A percentile compares a stretch with the other conserved stretches of the same genome.
These are phyloP conservation scores for Epinotia bilunana DNA, from an alignment of 2,888 invertebrate species.

Conservation along the genomic window DNA sequence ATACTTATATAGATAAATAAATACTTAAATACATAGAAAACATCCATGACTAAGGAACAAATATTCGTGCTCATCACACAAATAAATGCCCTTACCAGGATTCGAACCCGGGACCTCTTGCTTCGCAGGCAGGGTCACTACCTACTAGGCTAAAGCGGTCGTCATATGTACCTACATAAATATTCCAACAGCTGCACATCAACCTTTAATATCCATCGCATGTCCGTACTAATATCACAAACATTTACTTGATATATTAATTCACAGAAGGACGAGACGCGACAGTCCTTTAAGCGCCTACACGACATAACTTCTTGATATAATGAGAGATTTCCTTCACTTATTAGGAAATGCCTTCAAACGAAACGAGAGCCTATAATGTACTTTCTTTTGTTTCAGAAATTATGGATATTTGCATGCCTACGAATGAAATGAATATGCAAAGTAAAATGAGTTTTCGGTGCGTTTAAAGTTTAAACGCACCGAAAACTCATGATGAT, in stretches of 20 bases:
- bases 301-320: neutral
- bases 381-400: conserved; percentile 18
- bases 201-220: neutral
- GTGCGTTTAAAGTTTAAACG: no score
- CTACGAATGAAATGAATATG: neutral
- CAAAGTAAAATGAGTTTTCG: neutral
- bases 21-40: no score
- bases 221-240: neutral
- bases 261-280: neutral
- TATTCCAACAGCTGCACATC: neutral
- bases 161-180: neutral
- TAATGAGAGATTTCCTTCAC: neutral
- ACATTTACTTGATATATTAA: conserved; percentile 17
- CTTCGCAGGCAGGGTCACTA: no score
- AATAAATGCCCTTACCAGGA: no score
- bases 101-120: no score
- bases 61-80: no score
- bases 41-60: no score
- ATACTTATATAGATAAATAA: no score
- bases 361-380: neutral
- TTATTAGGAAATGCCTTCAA: conserved; percentile 11
- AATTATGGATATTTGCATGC: conserved; percentile 5
- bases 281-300: conserved; percentile 22
- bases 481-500: no score
- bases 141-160: no score